phyloP scores from a whole-genome alignment of 2,888 invertebrate species.

The Nymphalis polychloros region DNA sequence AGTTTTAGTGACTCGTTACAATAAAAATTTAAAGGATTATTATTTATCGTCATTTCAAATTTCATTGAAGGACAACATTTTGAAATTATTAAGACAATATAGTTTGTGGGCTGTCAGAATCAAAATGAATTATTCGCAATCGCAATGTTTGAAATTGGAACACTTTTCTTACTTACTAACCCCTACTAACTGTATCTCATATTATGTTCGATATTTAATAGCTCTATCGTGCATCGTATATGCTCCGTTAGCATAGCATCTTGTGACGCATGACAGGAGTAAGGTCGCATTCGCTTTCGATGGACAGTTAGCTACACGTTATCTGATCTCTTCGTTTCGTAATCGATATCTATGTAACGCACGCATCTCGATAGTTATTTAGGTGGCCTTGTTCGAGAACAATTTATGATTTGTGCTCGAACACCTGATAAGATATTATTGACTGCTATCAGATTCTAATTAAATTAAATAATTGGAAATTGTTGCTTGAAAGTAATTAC shows the following conservation, averaged over 20 bases:
- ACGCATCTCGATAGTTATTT: slow-evolving; percentile 53
- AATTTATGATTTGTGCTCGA: slow-evolving; percentile 54
- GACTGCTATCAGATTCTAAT: slow-evolving; percentile 34
- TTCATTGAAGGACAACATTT: too few species aligned
- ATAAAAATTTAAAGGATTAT: too few species aligned
- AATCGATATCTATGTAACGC: slow-evolving; percentile 59
- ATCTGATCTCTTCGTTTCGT: slow-evolving; percentile 74
- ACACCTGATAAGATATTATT: slow-evolving; percentile 38
- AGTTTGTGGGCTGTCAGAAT: background rate
- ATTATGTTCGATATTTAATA: background rate
- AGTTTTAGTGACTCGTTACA: too few species aligned
- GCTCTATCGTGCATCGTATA: slow-evolving; percentile 4
- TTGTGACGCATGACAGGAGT: slow-evolving; percentile 55
- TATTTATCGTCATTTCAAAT: too few species aligned
- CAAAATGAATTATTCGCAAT: background rate
- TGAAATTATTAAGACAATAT: too few species aligned
- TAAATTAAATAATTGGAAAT: slow-evolving; percentile 31
- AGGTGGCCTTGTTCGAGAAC: slow-evolving; percentile 59
- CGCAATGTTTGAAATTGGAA: background rate
- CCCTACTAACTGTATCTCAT: background rate
- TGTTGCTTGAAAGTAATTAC: slow-evolving; percentile 26
- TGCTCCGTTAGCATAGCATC: slow-evolving; percentile 16
- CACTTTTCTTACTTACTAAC: too few species aligned
- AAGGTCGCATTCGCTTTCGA: slow-evolving; percentile 58
- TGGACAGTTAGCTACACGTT: slow-evolving; percentile 53